Base-by-base conservation (phyloP, 2,113 vertebrate species). In the Peromyscus polionotus region DNA sequence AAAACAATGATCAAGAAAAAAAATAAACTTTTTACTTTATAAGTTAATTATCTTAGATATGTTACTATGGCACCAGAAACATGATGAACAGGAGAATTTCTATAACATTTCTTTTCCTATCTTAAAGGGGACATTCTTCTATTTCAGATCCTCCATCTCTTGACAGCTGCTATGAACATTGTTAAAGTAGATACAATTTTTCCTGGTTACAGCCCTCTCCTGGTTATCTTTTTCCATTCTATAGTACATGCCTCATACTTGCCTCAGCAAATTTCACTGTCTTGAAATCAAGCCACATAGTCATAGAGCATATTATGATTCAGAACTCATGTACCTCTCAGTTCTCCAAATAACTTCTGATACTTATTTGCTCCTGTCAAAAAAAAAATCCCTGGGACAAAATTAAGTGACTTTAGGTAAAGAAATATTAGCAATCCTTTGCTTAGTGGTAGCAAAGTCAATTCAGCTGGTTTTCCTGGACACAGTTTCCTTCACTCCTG, bases 191-290 rank as follows among this genome's bases (percentile, higher is more conserved):
- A 19, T 76, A n/a, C 20, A n/a, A 54, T 26, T 42, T 3, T 7
- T n/a, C 31, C 5, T 48, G 24, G 5, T 14, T 24, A 2, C 28
- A 19, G 11, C 5, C 59, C 12, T 57, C 5, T 4, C 0, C 1
- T 45, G 36, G 6, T 31, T 1, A 16, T 36, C 20, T 51, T 7
- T 28, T 33, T 85, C 11, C 4, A 45, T 1, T 51, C 28, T 10
- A 16, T 3, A 59, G 33, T 19, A 1, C 9, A 16, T 11, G 12
- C 11, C 10, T 54, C 7, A 7, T 1, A n/a, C 36, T 26, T 33
- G 10, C 7, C 42, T 75, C 1, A 31, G 5, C 2, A 48, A 6
- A 39, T 70, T 72, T 72, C 28, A 13, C 31, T 57, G 13, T 19
- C 59, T 17, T 84, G 24, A 84, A 63, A 63, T 84, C 59, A 63